Percentiles rank a stretch among this genome's conserved stretches.
Conservation (phyloP, 2,888 invertebrate genomes). For the Drosophila lacicola region DNA sequence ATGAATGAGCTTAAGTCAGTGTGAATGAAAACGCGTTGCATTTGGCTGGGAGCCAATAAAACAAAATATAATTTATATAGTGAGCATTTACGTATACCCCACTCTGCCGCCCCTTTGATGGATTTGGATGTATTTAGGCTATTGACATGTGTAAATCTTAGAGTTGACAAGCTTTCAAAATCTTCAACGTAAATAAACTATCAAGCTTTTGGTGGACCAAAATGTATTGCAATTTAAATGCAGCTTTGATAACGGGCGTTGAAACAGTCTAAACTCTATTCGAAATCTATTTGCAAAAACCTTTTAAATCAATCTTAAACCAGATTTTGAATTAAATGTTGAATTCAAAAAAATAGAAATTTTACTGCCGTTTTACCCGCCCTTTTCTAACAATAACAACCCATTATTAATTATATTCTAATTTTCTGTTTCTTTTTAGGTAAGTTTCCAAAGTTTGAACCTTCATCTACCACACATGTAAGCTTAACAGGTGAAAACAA, state of each 20-base stretch:
- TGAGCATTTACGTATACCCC: neutral
- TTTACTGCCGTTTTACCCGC: too few relatives aligned
- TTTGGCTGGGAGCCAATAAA: constrained; percentile 43
- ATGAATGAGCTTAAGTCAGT: constrained; percentile 40
- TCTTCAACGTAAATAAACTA: neutral
- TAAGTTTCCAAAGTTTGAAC: constrained; percentile 41
- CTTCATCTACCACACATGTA: neutral
- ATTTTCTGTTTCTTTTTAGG: constrained; percentile 49
- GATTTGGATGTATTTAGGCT: constrained; percentile 7
- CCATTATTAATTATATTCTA: constrained; percentile 9
- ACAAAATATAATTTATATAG: constrained; percentile 14
- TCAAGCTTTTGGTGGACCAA: neutral
- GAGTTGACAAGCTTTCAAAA: neutral
- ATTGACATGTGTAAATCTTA: neutral
- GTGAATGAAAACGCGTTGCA: constrained; percentile 49
- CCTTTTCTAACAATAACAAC: neutral
- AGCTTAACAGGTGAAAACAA: neutral
- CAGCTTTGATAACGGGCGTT: too few relatives aligned
- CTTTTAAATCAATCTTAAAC: too few relatives aligned
- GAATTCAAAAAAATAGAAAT: too few relatives aligned
- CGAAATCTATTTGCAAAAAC: neutral
- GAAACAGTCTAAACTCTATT: neutral
- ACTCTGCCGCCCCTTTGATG: constrained; percentile 3
- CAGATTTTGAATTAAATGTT: too few relatives aligned
- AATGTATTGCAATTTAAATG: too few relatives aligned